These are phyloP conservation scores for Chrysocyon brachyurus DNA, from an alignment of 2,797 vertebrate genomes.

Conservation along the genomic window DNA sequence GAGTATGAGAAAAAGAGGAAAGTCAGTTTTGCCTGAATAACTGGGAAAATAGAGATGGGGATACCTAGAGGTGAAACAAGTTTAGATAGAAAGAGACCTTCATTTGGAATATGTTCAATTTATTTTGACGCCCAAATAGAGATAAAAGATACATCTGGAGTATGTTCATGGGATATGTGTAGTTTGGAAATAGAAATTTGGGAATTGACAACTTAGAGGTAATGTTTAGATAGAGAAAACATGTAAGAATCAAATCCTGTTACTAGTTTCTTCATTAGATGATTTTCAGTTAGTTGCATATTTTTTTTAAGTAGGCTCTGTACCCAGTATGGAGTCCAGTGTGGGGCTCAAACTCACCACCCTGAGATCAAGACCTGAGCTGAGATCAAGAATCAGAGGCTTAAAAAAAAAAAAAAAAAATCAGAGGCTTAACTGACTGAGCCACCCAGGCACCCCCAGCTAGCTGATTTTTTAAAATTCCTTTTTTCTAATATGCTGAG, in stretches of 20 bases:
- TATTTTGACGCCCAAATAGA: neutral
- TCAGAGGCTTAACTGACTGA: no score
- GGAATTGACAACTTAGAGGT: neutral
- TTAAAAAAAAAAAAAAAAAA: no score
- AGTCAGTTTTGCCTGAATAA: neutral
- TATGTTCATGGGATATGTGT: neutral
- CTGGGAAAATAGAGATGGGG: neutral
- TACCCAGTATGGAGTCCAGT: no score
- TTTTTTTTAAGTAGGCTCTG: no score
- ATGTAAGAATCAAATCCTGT: neutral
- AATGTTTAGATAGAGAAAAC: neutral
- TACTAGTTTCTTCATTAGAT: slow-evolving; percentile 1
- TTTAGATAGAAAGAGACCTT: neutral
- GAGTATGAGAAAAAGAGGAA: neutral
- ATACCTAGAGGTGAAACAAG: neutral
- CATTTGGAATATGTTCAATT: neutral
- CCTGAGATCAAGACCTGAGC: no score
- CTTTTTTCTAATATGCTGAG: slow-evolving; percentile 1
- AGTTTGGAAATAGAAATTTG: slow-evolving; percentile 32
- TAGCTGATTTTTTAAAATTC: neutral
- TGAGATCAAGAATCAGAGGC: no score
- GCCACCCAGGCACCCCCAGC: neutral
- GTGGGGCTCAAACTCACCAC: no score
- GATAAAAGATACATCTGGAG: neutral
- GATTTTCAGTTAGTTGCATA: neutral